Evolutionary conservation across 2,797 vertebrate genomes (phyloP).

Genomic region (Stomatorhinus walkeri): DNA sequence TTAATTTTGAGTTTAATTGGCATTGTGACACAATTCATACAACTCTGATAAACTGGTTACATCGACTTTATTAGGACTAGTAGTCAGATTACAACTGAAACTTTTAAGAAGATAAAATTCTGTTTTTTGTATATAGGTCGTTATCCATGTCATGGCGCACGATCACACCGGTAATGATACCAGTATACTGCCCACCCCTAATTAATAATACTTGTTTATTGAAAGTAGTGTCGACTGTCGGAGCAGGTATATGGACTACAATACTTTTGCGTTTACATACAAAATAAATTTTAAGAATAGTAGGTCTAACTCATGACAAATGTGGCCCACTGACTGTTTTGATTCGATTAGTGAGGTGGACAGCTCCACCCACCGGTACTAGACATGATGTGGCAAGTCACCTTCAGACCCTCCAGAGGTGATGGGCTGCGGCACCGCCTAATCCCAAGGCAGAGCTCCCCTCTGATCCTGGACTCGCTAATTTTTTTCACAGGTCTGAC

Average conservation of each 20-base stretch:
- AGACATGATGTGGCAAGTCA: neutral
- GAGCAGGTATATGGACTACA: neutral
- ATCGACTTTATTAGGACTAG: neutral
- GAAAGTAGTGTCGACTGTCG: neutral
- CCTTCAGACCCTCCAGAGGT: slow-evolving; percentile 12
- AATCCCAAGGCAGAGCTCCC: slow-evolving; percentile 14
- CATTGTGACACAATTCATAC: neutral
- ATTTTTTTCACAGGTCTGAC: slow-evolving; percentile 44
- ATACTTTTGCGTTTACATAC: neutral
- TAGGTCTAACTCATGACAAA: neutral
- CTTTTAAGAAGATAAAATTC: neutral
- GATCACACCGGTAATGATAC: neutral
- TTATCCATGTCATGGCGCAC: neutral
- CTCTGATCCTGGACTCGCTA: slow-evolving; percentile 35
- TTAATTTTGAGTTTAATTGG: neutral
- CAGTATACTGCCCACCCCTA: neutral
- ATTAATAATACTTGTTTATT: neutral
- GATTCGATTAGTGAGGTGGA: neutral
- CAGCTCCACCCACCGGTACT: neutral
- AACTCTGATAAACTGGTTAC: neutral
- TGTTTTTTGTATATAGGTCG: neutral
- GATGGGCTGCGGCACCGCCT: slow-evolving; percentile 13
- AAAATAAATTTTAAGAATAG: neutral
- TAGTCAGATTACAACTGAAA: neutral
- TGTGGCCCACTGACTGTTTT: neutral